These are phyloP conservation scores for Mimachlamys varia DNA, from an alignment of 2,888 invertebrate genomes.

Conservation along the genomic window DNA sequence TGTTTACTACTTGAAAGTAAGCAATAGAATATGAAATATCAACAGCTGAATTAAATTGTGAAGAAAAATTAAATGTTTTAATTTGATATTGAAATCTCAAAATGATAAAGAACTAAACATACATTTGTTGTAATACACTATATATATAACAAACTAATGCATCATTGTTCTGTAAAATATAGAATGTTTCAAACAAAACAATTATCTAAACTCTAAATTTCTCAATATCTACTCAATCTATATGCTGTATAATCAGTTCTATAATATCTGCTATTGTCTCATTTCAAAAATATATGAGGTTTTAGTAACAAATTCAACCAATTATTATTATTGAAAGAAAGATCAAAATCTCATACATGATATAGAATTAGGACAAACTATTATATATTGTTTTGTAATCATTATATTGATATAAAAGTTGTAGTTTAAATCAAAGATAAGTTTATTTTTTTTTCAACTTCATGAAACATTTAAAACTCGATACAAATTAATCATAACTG, in stretches of 20 bases:
- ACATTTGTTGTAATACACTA: background rate
- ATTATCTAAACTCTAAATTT: background rate
- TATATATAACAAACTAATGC: background rate
- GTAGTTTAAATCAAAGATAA: too few species aligned
- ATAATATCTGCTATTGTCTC: background rate
- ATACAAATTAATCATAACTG: too few species aligned
- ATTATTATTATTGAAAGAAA: background rate
- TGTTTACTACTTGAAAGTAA: too few species aligned
- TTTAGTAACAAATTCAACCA: conserved; percentile 15
- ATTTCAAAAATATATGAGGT: background rate
- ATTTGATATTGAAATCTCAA: too few species aligned
- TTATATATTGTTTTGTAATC: too few species aligned
- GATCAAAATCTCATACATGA: background rate
- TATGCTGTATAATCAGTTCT: background rate
- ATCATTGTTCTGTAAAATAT: background rate
- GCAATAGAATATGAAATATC: too few species aligned
- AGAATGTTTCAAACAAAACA: background rate
- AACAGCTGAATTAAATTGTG: background rate
- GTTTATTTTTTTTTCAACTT: too few species aligned
- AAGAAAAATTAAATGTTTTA: background rate
- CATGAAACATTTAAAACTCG: background rate
- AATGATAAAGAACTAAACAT: too few species aligned
- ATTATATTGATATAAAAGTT: too few species aligned
- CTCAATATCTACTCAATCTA: background rate
- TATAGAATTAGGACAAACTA: background rate